Evolutionary conservation across 2,113 vertebrate genomes (phyloP).

Genomic region (Aspidoscelis tigris): DNA sequence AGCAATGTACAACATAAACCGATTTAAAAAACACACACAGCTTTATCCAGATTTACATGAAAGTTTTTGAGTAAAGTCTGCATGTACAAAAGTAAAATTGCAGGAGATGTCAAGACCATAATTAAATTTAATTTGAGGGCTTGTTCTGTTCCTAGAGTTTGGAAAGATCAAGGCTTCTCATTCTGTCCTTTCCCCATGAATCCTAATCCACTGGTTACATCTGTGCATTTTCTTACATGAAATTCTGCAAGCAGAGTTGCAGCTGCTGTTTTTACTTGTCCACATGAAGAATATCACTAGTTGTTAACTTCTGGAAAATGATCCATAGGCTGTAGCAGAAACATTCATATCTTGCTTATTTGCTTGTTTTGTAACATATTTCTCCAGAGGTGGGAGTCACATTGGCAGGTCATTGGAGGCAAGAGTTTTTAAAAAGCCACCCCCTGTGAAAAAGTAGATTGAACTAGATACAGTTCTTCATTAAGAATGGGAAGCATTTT

Average conservation of each 20-base stretch:
- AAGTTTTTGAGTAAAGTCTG: neutral
- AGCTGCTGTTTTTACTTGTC: conserved; percentile 29
- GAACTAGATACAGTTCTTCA: conserved; percentile 8
- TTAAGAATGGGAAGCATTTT: no score
- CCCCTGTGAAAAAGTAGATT: neutral
- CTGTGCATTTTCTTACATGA: conserved; percentile 26
- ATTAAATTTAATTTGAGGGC: no score
- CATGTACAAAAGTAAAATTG: neutral
- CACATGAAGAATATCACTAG: neutral
- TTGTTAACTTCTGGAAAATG: neutral
- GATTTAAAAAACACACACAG: conserved; percentile 6
- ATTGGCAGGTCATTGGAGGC: no score
- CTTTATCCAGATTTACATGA: conserved; percentile 17
- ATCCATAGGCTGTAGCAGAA: neutral
- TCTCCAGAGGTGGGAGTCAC: no score
- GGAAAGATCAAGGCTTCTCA: no score
- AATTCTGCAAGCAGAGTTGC: neutral
- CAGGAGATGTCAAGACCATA: no score
- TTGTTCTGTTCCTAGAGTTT: no score
- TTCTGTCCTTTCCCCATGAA: no score
- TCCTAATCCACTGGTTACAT: neutral
- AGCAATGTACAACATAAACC: conserved; percentile 9
- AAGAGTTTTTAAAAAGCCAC: no score
- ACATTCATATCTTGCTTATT: neutral
- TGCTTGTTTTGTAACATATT: no score